Evolutionary conservation across 2,797 vertebrate species (phyloP).

Genomic region (Bucorvus abyssinicus): DNA sequence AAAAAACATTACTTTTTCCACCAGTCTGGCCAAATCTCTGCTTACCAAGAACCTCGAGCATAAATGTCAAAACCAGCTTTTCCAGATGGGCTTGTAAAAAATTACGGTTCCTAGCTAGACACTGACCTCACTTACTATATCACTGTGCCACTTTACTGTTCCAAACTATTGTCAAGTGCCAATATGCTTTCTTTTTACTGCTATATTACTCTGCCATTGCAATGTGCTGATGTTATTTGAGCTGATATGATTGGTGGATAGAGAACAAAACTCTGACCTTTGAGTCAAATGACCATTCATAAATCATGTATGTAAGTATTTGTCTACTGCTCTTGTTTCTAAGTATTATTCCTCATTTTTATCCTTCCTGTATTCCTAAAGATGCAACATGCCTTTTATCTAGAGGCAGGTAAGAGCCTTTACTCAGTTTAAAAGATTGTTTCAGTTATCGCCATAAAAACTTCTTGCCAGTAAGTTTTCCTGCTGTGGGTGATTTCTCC

Average conservation of each 20-base stretch:
- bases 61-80: constrained; percentile 42
- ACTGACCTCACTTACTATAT: constrained; percentile 1
- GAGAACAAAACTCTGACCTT: neutral
- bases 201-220: neutral
- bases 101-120: neutral
- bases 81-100: constrained; percentile 26
- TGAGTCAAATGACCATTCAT: neutral
- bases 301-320: neutral
- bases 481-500: neutral
- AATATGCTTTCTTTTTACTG: neutral
- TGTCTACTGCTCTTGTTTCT: neutral
- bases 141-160: neutral
- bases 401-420: neutral
- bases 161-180: neutral
- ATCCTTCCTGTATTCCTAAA: neutral
- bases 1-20: constrained; percentile 7
- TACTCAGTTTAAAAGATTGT: neutral
- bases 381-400: neutral
- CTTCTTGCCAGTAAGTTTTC: neutral
- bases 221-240: neutral
- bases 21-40: neutral
- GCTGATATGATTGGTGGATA: neutral
- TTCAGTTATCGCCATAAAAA: neutral
- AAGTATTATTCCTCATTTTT: neutral
- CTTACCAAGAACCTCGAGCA: neutral